Conservation (phyloP, 2,113 vertebrate genomes). For the Nycticebus coucang region DNA sequence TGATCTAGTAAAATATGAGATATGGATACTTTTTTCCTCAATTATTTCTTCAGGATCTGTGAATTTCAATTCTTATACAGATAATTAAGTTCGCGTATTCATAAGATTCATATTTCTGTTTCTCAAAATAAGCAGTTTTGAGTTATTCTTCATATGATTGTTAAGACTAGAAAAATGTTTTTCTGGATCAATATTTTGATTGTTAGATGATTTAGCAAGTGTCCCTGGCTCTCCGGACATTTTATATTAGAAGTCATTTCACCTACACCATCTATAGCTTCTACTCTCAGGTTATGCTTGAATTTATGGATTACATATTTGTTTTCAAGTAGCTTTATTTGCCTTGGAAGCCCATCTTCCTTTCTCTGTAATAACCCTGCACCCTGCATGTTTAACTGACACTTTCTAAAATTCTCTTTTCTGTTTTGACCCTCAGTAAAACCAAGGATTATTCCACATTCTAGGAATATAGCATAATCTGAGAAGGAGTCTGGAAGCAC, state of each 20-base stretch:
- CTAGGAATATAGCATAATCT: not conserved
- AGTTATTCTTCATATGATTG: not conserved
- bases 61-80: conserved; percentile 19
- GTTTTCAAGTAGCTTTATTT: not conserved
- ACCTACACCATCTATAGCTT: not conserved
- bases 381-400: not conserved
- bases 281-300: not conserved
- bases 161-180: not conserved
- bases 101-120: not conserved
- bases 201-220: not conserved
- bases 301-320: not conserved
- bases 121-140: not conserved
- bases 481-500: not conserved
- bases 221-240: not conserved
- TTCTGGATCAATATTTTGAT: not conserved
- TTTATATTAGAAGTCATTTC: not conserved
- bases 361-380: not conserved
- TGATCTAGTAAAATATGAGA: not conserved
- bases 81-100: not conserved
- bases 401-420: not conserved
- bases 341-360: not conserved
- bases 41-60: not conserved
- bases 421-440: not conserved
- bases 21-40: not conserved
- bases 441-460: not conserved